Evolutionary conservation across 1,140 invertebrate species (phyloP).

Genomic region (Lasioglossum albipes): DNA sequence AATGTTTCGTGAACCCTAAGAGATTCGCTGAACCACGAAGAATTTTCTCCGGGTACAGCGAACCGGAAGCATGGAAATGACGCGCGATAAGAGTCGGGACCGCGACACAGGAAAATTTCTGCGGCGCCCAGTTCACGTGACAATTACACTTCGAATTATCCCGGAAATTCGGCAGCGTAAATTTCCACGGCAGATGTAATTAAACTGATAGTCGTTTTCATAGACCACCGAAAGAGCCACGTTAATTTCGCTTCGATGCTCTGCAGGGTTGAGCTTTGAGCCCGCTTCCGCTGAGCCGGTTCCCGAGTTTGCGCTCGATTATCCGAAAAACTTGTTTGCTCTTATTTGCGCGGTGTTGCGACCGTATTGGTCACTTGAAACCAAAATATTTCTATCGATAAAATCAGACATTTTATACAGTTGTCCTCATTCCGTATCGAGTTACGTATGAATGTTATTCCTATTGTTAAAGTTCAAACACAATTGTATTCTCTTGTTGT

Average conservation of each 20-base stretch:
- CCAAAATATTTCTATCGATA: too few relatives aligned
- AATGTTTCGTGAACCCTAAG: not conserved
- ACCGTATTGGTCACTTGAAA: too few relatives aligned
- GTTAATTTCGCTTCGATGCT: conserved; percentile 53
- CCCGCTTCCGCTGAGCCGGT: not conserved
- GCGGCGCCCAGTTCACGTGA: conserved; percentile 42
- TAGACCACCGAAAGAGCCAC: conserved; percentile 44
- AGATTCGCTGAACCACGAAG: not conserved
- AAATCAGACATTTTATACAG: too few relatives aligned
- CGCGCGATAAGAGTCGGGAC: too few relatives aligned
- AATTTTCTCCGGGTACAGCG: not conserved
- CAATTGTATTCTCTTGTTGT: too few relatives aligned
- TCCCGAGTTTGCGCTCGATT: conserved; percentile 8
- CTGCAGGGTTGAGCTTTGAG: conserved; percentile 30
- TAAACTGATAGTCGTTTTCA: conserved; percentile 63
- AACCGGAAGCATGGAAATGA: not conserved
- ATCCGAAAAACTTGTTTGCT: not conserved
- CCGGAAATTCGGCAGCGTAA: conserved; percentile 54
- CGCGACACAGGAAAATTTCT: conserved; percentile 13
- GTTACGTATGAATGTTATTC: too few relatives aligned
- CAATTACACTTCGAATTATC: conserved; percentile 60
- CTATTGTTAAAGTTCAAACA: too few relatives aligned
- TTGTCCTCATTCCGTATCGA: too few relatives aligned
- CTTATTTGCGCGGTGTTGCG: not conserved
- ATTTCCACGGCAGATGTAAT: conserved; percentile 55